Base-by-base conservation (phyloP, 2,797 vertebrate species). In the Halcyon badia region DNA sequence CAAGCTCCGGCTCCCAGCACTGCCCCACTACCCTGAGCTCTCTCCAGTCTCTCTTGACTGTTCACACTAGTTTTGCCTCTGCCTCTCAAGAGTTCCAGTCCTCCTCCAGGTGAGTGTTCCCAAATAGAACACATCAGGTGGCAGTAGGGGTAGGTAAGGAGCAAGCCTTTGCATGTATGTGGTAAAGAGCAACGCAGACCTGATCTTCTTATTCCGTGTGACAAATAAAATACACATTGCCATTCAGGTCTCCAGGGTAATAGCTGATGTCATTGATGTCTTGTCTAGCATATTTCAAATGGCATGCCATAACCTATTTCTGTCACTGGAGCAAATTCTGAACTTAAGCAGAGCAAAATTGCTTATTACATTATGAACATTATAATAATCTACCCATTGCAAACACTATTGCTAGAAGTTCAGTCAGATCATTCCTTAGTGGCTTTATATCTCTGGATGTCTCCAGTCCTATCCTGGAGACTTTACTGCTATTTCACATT, bases 221-320 rank as follows among this genome's bases (percentile, higher is more conserved):
- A 75, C 16, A 56, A 83, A 71, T 30, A 24, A 78, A 68, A 64
- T 30, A 60, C 4, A 17, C 18, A 39, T 21, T 90, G 62, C 14
- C n/a, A 41, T 73, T 72, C 65, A 70, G 9, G 4, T 76, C 30
- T 35, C 28, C 5, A 70, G 62, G 16, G 52, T 35, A 71, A 72
- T 64, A 0, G 0, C 9, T 60, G 25, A 49, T 77, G 92, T 87
- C 21, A 64, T 11, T 49, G 31, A 83, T 41, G 18, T 66, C 66
- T 56, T 56, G 5, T 30, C 65, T 30, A 62, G 20, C 15, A 79
- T 84, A 73, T 91, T 94, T 82, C 46, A 79, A 69, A 71, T 86
- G 49, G 76, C 6, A 18, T 60, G 19, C 19, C 39, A 30, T 33
- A 76, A 64, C 6, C 3, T 66, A 9, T 83, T 87, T 88, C 49